Evolutionary conservation across 1,140 invertebrate genomes (phyloP).

Genomic region (Solenopsis invicta): DNA sequence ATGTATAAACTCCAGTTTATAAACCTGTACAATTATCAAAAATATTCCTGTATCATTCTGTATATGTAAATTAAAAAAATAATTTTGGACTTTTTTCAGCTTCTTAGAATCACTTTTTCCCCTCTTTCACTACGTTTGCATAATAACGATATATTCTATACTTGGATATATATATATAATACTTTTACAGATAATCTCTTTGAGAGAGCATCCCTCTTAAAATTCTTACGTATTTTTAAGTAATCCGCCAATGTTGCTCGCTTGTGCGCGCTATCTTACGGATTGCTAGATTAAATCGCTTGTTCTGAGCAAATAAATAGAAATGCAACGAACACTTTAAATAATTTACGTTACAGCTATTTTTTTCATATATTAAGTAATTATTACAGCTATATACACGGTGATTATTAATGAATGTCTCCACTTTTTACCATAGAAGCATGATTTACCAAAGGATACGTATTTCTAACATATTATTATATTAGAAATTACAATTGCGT

Average conservation of each 20-base stretch:
- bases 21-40: constrained; percentile 10
- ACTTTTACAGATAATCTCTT: neutral
- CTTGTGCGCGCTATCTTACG: neutral
- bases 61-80: constrained; percentile 47
- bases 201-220: constrained; percentile 13
- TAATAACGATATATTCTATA: constrained; percentile 31
- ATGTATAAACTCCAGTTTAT: neutral
- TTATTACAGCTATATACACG: neutral
- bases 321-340: constrained; percentile 39
- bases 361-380: constrained; percentile 20
- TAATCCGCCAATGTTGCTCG: neutral
- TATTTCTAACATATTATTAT: no score
- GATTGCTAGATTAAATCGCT: constrained; percentile 22
- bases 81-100: constrained; percentile 35
- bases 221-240: constrained; percentile 6
- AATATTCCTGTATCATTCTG: constrained; percentile 17
- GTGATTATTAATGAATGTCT: no score
- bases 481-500: no score
- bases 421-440: no score
- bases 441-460: no score
- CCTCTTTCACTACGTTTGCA: neutral
- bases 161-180: neutral
- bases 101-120: neutral
- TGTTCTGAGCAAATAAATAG: constrained; percentile 44
- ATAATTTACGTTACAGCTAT: constrained; percentile 39